Evolutionary conservation across 2,797 vertebrate genomes (phyloP).

Genomic region (Tangara arthus): DNA sequence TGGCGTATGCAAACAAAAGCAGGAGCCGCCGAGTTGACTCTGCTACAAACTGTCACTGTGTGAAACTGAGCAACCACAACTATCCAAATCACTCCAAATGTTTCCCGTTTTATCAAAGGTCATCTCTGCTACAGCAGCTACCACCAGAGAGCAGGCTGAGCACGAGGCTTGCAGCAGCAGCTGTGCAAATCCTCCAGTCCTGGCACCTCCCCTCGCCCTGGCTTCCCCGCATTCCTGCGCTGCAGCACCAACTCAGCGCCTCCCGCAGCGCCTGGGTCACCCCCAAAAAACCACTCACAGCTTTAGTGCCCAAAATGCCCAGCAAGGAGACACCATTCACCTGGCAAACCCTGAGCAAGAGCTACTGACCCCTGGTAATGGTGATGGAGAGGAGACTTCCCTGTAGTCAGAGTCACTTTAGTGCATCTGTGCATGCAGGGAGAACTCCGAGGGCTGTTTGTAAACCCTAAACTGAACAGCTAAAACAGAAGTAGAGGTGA

Average conservation of each 20-base stretch:
- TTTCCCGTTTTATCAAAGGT: conserved; percentile 35
- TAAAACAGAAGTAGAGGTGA: background rate
- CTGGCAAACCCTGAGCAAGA: background rate
- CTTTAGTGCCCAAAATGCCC: background rate
- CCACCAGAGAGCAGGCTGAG: conserved; percentile 69
- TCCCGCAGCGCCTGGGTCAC: rapidly evolving
- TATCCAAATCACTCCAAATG: background rate
- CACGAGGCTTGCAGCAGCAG: background rate
- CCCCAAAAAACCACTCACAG: background rate
- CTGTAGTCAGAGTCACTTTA: rapidly evolving
- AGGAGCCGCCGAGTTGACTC: background rate
- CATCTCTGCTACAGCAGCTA: conserved; percentile 17
- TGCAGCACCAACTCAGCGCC: background rate
- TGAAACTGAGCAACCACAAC: background rate
- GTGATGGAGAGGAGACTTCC: background rate
- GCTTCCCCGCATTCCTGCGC: background rate
- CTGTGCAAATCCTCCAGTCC: conserved; percentile 3
- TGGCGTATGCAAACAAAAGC: background rate
- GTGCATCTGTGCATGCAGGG: background rate
- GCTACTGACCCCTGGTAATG: rapidly evolving
- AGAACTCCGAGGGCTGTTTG: background rate
- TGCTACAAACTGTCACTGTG: background rate
- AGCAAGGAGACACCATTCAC: background rate
- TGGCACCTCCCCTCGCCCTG: background rate
- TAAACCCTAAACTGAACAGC: background rate